Base-by-base conservation (phyloP, 64 coral and sea anemone genomes). In the Actinia equina region DNA sequence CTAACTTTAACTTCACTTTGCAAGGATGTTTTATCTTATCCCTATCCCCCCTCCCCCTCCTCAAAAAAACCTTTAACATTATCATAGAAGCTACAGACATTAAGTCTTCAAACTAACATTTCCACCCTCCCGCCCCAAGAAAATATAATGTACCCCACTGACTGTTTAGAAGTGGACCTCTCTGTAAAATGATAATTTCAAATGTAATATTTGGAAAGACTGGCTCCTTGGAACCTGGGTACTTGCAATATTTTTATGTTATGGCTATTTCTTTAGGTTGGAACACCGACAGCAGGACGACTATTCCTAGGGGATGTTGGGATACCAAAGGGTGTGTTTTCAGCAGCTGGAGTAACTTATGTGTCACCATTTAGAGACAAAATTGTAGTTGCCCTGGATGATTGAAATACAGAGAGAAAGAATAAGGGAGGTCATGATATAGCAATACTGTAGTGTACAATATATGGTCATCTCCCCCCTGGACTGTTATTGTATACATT, bases 291-390 rank as follows among this genome's bases (percentile, higher is more conserved):
- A 57, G 54, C 79, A 9, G 91, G 91, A 16, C 80, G 85, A 14
- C 52, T 92, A 17, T 92, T 83, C 91, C 86, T 92, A 5, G 91
- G 85, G 56, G 91, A 92, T 84, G 86, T 92, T 70, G 91, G 91
- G 44, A 88, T 92, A 71, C 91, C 91, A 20, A 92, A 92, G 79
- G 91, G 91, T 71, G 91, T 92, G 42, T 92, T 84, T 52, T 61
- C 86, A 25, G 86, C 78, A 7, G 91, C 85, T 74, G 91, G 86
- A 80, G 25, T 92, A 44, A 92, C 77, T 3, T 92, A 92, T 77
- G 82, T 92, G 22, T 88, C 91, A 26, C 91, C 91, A 45, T 92
- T 92, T 83, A 84, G 78, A 44, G 91, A 92, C 79, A 92, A 92
- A 67, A 86, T 92, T 22, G 80, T 92, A 17, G 88, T 92, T 54